Percentiles rank a stretch among this genome's conserved stretches.
These are phyloP conservation scores for Subacronicta megacephala DNA, from an alignment of 2,888 invertebrate species.

Conservation along the genomic window DNA sequence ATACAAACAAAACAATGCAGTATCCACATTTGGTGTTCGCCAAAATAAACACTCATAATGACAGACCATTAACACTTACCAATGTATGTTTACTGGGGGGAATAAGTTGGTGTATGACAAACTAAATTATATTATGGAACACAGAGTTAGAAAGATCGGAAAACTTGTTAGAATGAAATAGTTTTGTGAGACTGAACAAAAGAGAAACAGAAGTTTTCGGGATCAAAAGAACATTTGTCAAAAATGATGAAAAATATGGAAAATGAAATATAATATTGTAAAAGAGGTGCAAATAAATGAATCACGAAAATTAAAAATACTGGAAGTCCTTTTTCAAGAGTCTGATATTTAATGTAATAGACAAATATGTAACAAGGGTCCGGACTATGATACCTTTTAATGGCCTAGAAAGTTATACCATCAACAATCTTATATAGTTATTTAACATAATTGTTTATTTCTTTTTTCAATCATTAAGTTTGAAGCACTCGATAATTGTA, in stretches of 20 bases:
- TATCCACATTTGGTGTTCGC: slow-evolving; percentile 17
- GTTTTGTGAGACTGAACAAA: not conserved
- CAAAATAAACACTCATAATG: slow-evolving; percentile 61
- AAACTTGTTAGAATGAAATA: slow-evolving; percentile 1
- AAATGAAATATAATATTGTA: too few relatives aligned
- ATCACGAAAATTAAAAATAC: too few relatives aligned
- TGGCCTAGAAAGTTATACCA: too few relatives aligned
- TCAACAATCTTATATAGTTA: too few relatives aligned
- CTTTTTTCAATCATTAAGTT: slow-evolving; percentile 10
- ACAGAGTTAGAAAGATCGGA: slow-evolving; percentile 14
- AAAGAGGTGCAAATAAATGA: too few relatives aligned
- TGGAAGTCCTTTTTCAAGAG: too few relatives aligned
- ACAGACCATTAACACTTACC: slow-evolving; percentile 72
- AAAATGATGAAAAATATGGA: too few relatives aligned
- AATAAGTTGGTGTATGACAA: slow-evolving; percentile 67
- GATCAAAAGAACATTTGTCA: too few relatives aligned
- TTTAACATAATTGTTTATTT: not conserved
- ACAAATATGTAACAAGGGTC: too few relatives aligned
- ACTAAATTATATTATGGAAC: slow-evolving; percentile 63
- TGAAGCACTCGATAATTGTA: slow-evolving; percentile 22
- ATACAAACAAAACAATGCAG: slow-evolving; percentile 36
- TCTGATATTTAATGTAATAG: too few relatives aligned
- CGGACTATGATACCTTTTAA: too few relatives aligned
- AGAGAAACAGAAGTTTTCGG: too few relatives aligned
- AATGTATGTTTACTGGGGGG: slow-evolving; percentile 68